phyloP scores from a whole-genome alignment of 1,140 invertebrate species.

The Lethocerus indicus region DNA sequence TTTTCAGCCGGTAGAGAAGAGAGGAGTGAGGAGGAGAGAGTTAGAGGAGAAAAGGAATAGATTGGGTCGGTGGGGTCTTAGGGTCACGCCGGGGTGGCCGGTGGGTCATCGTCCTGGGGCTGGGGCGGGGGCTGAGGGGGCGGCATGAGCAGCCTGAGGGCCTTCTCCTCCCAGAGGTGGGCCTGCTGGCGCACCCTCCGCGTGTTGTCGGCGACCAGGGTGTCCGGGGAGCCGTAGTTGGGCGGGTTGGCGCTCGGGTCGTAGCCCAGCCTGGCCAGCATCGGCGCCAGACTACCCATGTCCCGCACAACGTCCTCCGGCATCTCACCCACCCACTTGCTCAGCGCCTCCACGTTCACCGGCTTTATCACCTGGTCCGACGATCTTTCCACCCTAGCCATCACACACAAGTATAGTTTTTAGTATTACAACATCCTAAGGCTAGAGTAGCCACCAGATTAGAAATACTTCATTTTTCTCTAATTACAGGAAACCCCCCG shows the following conservation, averaged over 20 bases:
- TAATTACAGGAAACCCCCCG: too few relatives aligned
- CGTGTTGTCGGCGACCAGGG: conserved; percentile 36
- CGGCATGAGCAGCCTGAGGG: conserved; percentile 7
- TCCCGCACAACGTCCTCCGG: conserved; percentile 72
- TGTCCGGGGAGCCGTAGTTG: conserved; percentile 75
- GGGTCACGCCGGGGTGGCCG: too few relatives aligned
- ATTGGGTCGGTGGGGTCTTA: too few relatives aligned
- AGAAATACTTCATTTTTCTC: too few relatives aligned
- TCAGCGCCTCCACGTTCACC: conserved; percentile 87
- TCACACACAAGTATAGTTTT: too few relatives aligned
- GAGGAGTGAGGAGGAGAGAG: too few relatives aligned
- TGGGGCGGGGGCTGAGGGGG: too few relatives aligned
- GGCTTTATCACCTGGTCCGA: conserved; percentile 98
- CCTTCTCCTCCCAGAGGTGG: conserved; percentile 20
- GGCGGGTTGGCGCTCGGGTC: conserved; percentile 89
- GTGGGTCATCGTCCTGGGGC: too few relatives aligned
- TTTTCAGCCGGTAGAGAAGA: too few relatives aligned
- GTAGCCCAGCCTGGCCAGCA: conserved; percentile 66
- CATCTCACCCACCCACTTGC: conserved; percentile 92
- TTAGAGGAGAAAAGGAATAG: too few relatives aligned
- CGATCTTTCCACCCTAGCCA: conserved; percentile 87
- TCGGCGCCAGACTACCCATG: conserved; percentile 58
- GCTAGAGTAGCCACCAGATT: too few relatives aligned
- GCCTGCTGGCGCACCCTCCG: conserved; percentile 10
- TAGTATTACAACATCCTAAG: too few relatives aligned